phyloP scores from a whole-genome alignment of 2,888 invertebrate species.

The Cheilosia soror region DNA sequence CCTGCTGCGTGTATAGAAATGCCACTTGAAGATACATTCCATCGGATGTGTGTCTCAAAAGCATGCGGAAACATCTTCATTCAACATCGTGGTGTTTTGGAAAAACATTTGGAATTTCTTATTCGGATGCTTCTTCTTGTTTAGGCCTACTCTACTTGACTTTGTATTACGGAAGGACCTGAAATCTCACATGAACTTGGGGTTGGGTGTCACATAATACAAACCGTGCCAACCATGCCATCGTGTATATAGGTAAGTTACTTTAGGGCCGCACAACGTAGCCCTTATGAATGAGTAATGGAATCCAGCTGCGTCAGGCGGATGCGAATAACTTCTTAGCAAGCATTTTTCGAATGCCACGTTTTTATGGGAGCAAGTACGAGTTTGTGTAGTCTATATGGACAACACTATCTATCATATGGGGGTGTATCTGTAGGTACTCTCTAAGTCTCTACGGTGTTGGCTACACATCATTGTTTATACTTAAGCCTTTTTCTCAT shows the following conservation, averaged over 20 bases:
- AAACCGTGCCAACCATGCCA: not conserved
- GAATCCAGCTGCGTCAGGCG: conserved; percentile 54
- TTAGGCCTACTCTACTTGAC: conserved; percentile 23
- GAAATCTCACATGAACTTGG: conserved; percentile 18
- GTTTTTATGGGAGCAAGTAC: not conserved
- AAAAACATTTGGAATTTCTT: conserved; percentile 32
- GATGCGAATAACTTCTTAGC: conserved; percentile 26
- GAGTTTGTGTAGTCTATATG: not conserved
- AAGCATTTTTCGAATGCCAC: conserved; percentile 12
- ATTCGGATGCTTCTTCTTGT: conserved; percentile 17
- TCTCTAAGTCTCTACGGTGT: conserved; percentile 25
- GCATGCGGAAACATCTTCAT: conserved; percentile 56
- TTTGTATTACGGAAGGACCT: conserved; percentile 30
- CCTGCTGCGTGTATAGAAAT: conserved; percentile 13
- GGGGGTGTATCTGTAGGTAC: not conserved
- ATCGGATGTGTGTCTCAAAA: conserved; percentile 54
- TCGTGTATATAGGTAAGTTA: conserved; percentile 4
- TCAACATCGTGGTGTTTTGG: conserved; percentile 18
- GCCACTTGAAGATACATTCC: conserved; percentile 41
- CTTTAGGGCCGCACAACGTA: conserved; percentile 22
- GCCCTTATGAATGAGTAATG: conserved; percentile 67
- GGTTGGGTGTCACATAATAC: conserved; percentile 10
- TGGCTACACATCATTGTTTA: conserved; percentile 54
- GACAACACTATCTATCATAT: conserved; percentile 45
- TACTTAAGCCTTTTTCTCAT: conserved; percentile 19